A percentile compares a stretch with the other conserved stretches of the same genome.
Conservation (phyloP, 1,140 invertebrate genomes). For the Rhizoglyphus robini region DNA sequence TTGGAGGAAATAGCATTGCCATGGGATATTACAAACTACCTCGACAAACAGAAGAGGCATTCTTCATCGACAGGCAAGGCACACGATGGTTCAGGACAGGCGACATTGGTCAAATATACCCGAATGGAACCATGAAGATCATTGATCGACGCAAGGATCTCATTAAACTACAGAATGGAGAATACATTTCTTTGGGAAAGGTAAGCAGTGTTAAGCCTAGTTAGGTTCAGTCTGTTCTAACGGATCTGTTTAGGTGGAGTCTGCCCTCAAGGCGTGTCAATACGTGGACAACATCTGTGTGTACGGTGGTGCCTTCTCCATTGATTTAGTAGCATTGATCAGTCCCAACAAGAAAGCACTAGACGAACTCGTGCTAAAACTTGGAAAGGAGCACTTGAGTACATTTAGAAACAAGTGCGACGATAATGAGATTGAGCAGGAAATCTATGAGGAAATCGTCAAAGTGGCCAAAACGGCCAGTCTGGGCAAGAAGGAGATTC, state of each 20-base stretch:
- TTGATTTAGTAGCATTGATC: constrained; percentile 77
- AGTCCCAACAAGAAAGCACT: constrained; percentile 60
- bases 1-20: constrained; percentile 76
- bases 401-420: constrained; percentile 53
- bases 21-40: constrained; percentile 86
- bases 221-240: background rate
- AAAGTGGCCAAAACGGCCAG: constrained; percentile 59
- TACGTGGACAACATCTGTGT: constrained; percentile 91
- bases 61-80: constrained; percentile 44
- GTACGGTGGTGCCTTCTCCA: constrained; percentile 69
- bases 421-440: constrained; percentile 52
- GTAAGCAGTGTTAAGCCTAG: constrained; percentile 35
- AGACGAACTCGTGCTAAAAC: constrained; percentile 47
- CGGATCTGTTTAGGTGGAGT: constrained; percentile 36
- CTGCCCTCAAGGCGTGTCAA: constrained; percentile 79
- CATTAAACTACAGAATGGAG: constrained; percentile 89
- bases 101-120: constrained; percentile 82
- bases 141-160: constrained; percentile 98
- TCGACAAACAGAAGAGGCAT: constrained; percentile 72
- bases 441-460: constrained; percentile 58
- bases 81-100: constrained; percentile 83
- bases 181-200: constrained; percentile 51
- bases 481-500: constrained; percentile 71
- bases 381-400: constrained; percentile 39
- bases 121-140: constrained; percentile 83